Percentiles rank a stretch among this genome's conserved stretches.
These are phyloP conservation scores for Harlomillsia oculata DNA, from an alignment of 1,140 invertebrate genomes.

Conservation along the genomic window DNA sequence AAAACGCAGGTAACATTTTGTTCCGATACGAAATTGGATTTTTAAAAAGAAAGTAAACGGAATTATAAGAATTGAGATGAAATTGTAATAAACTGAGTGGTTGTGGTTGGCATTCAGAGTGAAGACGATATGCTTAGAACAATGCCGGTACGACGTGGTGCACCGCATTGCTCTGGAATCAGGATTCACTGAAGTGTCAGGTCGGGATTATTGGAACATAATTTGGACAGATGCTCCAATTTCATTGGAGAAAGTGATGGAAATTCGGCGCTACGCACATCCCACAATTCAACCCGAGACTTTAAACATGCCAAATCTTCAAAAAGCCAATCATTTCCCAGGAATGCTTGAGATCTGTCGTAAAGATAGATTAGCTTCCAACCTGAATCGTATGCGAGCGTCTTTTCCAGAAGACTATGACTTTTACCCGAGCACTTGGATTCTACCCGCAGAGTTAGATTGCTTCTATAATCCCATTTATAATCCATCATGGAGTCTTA, in stretches of 20 bases:
- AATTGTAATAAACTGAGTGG: neutral
- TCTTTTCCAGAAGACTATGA: conserved; percentile 78
- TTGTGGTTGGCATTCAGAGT: no score
- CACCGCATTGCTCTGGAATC: conserved; percentile 55
- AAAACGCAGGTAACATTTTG: neutral
- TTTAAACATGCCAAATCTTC: conserved; percentile 35
- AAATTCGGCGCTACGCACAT: conserved; percentile 77
- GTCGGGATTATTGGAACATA: conserved; percentile 75
- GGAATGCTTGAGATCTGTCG: conserved; percentile 82
- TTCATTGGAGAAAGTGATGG: conserved; percentile 68
- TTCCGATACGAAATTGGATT: neutral
- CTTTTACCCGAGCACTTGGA: conserved; percentile 89
- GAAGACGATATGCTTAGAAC: conserved; percentile 54
- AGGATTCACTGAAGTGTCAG: conserved; percentile 67
- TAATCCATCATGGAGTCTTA: no score
- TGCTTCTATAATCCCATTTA: no score
- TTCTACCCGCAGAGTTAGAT: conserved; percentile 74
- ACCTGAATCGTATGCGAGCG: conserved; percentile 75
- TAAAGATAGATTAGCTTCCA: conserved; percentile 73
- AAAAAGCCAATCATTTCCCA: conserved; percentile 86
- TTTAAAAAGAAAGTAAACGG: neutral
- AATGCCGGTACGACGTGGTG: conserved; percentile 65
- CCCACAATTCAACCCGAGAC: conserved; percentile 35
- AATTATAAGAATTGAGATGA: neutral
- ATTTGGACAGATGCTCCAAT: conserved; percentile 80